Evolutionary conservation across 1,140 invertebrate species (phyloP).

Genomic region (Heterodera schachtii): DNA sequence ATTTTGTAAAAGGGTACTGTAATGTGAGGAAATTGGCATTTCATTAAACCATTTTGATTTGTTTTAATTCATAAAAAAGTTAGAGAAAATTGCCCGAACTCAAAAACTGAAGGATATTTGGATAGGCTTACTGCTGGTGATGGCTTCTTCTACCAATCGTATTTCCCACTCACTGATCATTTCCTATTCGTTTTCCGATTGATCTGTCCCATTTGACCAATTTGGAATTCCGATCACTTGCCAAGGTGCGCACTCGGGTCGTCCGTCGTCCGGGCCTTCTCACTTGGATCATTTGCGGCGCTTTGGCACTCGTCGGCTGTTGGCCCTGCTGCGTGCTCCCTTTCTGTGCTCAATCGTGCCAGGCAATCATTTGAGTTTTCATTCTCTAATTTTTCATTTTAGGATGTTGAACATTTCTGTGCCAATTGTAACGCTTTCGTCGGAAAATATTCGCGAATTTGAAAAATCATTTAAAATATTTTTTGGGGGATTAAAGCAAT

Average conservation of each 20-base stretch:
- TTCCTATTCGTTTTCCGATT: too few species aligned
- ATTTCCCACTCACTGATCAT: too few species aligned
- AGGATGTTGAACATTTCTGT: conserved; percentile 28
- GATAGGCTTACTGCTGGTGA: too few species aligned
- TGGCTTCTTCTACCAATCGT: too few species aligned
- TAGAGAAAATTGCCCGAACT: too few species aligned
- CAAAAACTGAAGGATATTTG: too few species aligned
- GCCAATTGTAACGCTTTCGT: conserved; percentile 27
- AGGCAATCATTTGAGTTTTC: background rate
- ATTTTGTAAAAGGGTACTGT: too few species aligned
- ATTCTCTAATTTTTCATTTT: background rate
- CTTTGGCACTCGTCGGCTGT: conserved; percentile 29
- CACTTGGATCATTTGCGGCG: conserved; percentile 29
- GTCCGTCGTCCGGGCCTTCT: conserved; percentile 26
- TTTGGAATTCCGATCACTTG: background rate
- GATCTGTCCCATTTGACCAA: too few species aligned
- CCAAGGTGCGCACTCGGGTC: background rate
- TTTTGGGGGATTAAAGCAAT: too few species aligned
- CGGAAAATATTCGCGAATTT: conserved; percentile 32
- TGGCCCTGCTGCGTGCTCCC: conserved; percentile 31
- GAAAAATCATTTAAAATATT: background rate
- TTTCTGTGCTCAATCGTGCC: conserved; percentile 23
- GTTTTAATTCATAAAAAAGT: too few species aligned
- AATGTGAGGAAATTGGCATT: too few species aligned
- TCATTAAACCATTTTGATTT: too few species aligned